Evolutionary conservation across 2,797 vertebrate species (phyloP).

Genomic region (Cygnus olor): DNA sequence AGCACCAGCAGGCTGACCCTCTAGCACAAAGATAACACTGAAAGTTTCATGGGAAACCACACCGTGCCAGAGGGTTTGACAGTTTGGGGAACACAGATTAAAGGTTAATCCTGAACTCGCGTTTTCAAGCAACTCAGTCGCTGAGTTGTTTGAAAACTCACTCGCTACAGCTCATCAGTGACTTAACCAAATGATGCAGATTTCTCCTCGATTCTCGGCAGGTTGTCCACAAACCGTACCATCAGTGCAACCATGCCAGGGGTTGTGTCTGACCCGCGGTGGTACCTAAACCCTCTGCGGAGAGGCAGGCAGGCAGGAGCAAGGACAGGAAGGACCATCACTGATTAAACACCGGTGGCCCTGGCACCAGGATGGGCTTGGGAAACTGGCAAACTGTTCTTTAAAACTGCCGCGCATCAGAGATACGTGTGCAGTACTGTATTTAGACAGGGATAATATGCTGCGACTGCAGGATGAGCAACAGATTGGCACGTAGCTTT

Average conservation of each 20-base stretch:
- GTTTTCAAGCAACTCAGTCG: not conserved
- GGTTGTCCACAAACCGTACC: not conserved
- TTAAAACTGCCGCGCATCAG: not conserved
- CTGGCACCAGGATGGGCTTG: not conserved
- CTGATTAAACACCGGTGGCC: not conserved
- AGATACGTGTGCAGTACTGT: accelerated
- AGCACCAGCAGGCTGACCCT: not conserved
- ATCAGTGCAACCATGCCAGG: not conserved
- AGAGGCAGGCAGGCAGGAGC: not conserved
- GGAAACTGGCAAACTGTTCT: not conserved
- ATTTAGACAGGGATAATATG: not conserved
- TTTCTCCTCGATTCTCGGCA: not conserved
- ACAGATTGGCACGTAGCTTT: not conserved
- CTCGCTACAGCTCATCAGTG: not conserved
- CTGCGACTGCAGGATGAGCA: not conserved
- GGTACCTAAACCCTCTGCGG: not conserved
- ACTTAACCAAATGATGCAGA: accelerated
- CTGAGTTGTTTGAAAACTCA: not conserved
- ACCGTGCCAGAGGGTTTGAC: not conserved
- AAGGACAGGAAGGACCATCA: not conserved
- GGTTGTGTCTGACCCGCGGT: not conserved
- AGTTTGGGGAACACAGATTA: not conserved
- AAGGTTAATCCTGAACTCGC: constrained; percentile 10
- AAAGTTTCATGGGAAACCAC: constrained; percentile 1
- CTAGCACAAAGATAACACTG: not conserved